Evolutionary conservation across 2,888 invertebrate genomes (phyloP), one percentile per base, ranked within the genome.

Genomic region (Candidula unifasciata): DNA sequence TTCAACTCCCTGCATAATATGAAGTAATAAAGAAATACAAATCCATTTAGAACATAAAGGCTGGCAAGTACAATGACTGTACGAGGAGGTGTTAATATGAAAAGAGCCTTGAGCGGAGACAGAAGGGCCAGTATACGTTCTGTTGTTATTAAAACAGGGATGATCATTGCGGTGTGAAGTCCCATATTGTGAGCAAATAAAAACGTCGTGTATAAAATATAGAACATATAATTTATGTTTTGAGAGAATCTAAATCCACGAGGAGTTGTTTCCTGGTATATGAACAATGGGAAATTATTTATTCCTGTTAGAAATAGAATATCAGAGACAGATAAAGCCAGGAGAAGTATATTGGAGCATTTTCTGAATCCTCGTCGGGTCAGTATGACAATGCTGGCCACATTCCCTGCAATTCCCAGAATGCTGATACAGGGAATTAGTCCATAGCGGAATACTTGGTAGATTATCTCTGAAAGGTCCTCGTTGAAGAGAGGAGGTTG

Each of bases 251-350:
- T 52, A 27, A 74, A 74, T 2, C 16, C 30, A 5, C 24, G 30
- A 8, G 30, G 30, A 10, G 6, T 10, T 27, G 27, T 27, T 30
- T 33, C 27, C n/a, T 21, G 2, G 3, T 27, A 18, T 27, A 74
- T 54, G 27, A 27, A n/a, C 16, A 6, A 18, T 3, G 74, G 27
- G 18, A 68, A 33, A 37, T 79, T 79, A 18, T 18, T 68, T 1
- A 79, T 24, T 18, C 79, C 79, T 8, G 27, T 1, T 3, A 71
- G 71, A 24, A 71, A 37, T 2, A 37, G 2, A 35, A 71, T 10
- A 35, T 71, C 35, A 35, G 71, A 71, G 37, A 71, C 21, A 3
- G 71, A 35, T 37, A 71, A 71, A 71, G 71, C 71, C 3, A 35
- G 1, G 37, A 71, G 71, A 6, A 71, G 35, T 13, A 71, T 71